Conservation (phyloP, 1,140 invertebrate species). For the Lepeophtheirus salmonis region DNA sequence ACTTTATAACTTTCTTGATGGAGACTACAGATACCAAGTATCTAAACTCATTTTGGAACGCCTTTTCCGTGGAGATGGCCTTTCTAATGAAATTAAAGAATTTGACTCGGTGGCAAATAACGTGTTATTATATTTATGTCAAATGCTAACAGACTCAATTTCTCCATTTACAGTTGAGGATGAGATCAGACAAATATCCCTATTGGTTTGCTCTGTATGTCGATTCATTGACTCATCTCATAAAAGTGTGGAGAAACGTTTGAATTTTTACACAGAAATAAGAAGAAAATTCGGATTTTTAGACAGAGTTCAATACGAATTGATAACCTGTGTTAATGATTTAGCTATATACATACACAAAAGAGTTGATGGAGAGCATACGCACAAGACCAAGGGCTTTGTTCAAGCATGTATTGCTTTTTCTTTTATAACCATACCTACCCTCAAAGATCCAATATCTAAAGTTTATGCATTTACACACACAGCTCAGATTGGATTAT, state of each 20-base stretch:
- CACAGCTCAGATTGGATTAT: neutral
- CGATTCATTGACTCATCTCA: neutral
- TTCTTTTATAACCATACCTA: neutral
- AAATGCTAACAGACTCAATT: neutral
- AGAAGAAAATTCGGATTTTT: neutral
- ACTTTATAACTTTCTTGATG: neutral
- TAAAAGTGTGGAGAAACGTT: neutral
- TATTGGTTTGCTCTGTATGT: neutral
- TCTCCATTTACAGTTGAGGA: neutral
- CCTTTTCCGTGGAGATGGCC: neutral
- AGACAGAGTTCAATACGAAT: neutral
- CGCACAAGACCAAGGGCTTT: neutral
- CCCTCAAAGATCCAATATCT: neutral
- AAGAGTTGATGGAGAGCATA: neutral
- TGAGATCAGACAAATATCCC: neutral
- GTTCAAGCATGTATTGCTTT: neutral
- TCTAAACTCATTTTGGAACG: neutral
- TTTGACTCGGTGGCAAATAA: neutral
- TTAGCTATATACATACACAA: neutral
- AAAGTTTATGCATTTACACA: neutral
- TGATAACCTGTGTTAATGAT: neutral
- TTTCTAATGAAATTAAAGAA: neutral
- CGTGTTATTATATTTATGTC: neutral
- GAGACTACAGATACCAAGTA: neutral
- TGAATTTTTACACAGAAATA: neutral